phyloP scores from a whole-genome alignment of 2,797 vertebrate genomes.

The Pseudochirops cupreus region DNA sequence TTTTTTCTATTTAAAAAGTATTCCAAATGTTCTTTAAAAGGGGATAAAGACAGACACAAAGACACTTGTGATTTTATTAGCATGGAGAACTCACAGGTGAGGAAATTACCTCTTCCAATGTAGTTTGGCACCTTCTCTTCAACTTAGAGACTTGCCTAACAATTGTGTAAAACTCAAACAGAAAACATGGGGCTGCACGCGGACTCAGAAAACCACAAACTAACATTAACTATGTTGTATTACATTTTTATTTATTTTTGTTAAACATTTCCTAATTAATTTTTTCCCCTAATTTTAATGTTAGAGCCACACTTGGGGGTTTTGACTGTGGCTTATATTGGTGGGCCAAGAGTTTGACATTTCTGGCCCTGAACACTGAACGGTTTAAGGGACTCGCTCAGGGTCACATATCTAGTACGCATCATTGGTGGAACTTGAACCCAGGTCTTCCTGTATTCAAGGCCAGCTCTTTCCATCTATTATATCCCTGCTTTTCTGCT shows the following conservation, averaged over 20 bases:
- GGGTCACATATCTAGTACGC: not conserved
- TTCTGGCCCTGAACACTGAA: not conserved
- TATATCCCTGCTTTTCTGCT: not conserved
- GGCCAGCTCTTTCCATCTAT: not conserved
- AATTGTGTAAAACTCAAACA: not conserved
- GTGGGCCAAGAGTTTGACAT: not conserved
- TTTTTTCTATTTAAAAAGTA: slow-evolving; percentile 40
- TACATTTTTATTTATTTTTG: not conserved
- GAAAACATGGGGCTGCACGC: not conserved
- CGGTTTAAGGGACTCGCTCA: not conserved
- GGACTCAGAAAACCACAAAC: not conserved
- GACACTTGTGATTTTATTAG: not conserved
- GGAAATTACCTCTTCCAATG: not conserved
- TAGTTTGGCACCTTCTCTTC: not conserved
- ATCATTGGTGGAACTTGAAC: not conserved
- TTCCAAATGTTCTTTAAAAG: slow-evolving; percentile 19
- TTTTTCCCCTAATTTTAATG: not conserved
- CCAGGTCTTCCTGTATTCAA: not conserved
- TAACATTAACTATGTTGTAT: not conserved
- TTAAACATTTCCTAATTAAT: not conserved
- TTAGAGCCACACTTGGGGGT: not conserved
- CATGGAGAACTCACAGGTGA: not conserved
- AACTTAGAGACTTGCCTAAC: not conserved
- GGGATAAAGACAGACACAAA: not conserved
- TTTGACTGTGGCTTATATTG: not conserved